Base-by-base conservation (phyloP, 2,797 vertebrate species). In the Enteromius paludinosus region DNA sequence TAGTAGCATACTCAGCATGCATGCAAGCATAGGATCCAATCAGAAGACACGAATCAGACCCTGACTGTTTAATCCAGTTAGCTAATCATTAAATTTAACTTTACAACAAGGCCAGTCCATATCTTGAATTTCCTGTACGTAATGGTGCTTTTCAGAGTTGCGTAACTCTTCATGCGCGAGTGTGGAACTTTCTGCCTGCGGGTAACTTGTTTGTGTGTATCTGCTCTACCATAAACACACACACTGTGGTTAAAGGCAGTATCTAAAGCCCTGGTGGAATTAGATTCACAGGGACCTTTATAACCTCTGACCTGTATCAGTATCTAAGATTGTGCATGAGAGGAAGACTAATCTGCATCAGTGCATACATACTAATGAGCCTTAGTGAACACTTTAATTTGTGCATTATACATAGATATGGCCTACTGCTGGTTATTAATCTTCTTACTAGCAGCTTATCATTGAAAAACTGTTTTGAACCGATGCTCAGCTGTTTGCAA, bases 301-400 rank as follows among this genome's bases (percentile, higher is more conserved):
- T 65, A 25, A 74, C 25, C 73, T 74, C 49, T 83, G 72, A 86
- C 54, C 73, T 49, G 30, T 78, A 77, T 74, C 69, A 76, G 68
- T 76, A 71, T 52, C 28, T 71, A 54, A 71, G 64, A 73, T 8
- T 75, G n/a, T n/a, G 41, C 33, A 75, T 23, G n/a, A 75, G 14
- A 59, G 52, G 33, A 25, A 6, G n/a, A 20, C 33, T 75, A 41
- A 18, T 59, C 33, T 59, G 2, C 25, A 59, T 75, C n/a, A 41
- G 3, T 18, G 35, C 35, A 41, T 59, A 18, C 20, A 7, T 35
- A n/a, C 49, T 14, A 54, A 52, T 12, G 18, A 52, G 49, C 28
- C 47, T n/a, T 38, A 12, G 20, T 35, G 47, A 7, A 35, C 20
- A 33, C 18, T 33, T 52, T 28, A 10, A 33, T 33, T 72, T 25